Conservation (phyloP, 2,888 invertebrate species). For the Machimus rusticus region DNA sequence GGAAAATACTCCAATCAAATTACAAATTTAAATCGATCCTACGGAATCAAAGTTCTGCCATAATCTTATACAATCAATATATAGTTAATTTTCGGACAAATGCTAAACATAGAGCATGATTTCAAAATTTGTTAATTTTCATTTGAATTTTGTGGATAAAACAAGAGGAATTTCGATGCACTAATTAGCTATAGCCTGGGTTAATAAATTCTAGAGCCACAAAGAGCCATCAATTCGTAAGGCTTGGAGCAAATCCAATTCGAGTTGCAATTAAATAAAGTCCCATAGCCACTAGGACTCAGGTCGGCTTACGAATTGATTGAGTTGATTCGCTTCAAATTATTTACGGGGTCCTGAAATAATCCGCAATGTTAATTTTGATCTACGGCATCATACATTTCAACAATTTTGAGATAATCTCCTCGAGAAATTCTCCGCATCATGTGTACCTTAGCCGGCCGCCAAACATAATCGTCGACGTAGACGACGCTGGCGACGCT, state of each 20-base stretch:
- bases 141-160: not conserved
- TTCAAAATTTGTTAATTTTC: not conserved
- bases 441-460: not conserved
- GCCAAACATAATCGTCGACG: not conserved
- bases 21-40: too few species aligned
- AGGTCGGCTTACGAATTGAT: not conserved
- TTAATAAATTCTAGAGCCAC: not conserved
- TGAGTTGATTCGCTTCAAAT: not conserved
- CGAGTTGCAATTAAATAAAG: not conserved
- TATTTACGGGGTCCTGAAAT: not conserved
- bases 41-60: too few species aligned
- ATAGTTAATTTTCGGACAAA: not conserved
- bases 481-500: not conserved
- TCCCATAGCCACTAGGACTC: not conserved
- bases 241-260: not conserved
- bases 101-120: not conserved
- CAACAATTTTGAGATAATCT: conserved; percentile 18
- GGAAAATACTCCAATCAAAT: too few species aligned
- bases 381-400: not conserved
- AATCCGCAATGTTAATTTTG: conserved; percentile 18
- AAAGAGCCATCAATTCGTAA: not conserved
- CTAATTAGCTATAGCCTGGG: not conserved
- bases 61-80: not conserved
- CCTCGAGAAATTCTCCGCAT: conserved; percentile 12
- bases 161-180: not conserved